Conservation (phyloP, 92 coral and sea anemone genomes). For the Porites rus region DNA sequence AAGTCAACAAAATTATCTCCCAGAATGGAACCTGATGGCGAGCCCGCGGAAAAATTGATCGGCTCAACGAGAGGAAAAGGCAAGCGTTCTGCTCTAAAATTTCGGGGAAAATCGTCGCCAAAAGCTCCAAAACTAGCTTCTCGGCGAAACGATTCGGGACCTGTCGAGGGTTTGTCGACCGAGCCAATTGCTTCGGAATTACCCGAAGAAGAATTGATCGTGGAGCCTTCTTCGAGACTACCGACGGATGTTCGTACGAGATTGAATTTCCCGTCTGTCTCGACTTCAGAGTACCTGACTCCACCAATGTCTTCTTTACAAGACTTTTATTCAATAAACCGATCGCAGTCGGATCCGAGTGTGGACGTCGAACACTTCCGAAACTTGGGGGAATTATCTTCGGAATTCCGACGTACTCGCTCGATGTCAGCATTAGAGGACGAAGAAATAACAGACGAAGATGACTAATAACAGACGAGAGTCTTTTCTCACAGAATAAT, state of each 20-base stretch:
- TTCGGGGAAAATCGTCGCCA: constrained; percentile 15
- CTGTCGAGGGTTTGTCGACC: not conserved
- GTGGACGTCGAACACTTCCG: constrained; percentile 47
- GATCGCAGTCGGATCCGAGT: constrained; percentile 81
- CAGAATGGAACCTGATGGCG: constrained; percentile 56
- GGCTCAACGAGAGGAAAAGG: constrained; percentile 25
- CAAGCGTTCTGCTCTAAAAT: not conserved
- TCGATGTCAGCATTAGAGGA: constrained; percentile 63
- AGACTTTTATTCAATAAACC: constrained; percentile 34
- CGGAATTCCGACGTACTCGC: constrained; percentile 44
- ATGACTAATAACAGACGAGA: not conserved
- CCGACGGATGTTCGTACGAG: not conserved
- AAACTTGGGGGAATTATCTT: constrained; percentile 9
- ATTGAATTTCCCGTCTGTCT: constrained; percentile 21
- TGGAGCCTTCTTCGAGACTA: constrained; percentile 14
- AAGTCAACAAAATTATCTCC: constrained; percentile 44
- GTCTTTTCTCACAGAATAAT: not conserved
- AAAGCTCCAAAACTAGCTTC: not conserved
- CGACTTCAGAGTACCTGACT: constrained; percentile 30
- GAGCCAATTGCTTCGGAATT: constrained; percentile 1
- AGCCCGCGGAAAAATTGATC: constrained; percentile 50
- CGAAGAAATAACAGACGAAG: constrained; percentile 8
- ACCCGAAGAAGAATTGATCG: constrained; percentile 15
- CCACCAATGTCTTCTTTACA: constrained; percentile 48
- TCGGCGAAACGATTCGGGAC: constrained; percentile 8